Evolutionary conservation across 2,888 invertebrate species (phyloP), one percentile per base, ranked within the genome.

Genomic region (Lasioglossum pauxillum): DNA sequence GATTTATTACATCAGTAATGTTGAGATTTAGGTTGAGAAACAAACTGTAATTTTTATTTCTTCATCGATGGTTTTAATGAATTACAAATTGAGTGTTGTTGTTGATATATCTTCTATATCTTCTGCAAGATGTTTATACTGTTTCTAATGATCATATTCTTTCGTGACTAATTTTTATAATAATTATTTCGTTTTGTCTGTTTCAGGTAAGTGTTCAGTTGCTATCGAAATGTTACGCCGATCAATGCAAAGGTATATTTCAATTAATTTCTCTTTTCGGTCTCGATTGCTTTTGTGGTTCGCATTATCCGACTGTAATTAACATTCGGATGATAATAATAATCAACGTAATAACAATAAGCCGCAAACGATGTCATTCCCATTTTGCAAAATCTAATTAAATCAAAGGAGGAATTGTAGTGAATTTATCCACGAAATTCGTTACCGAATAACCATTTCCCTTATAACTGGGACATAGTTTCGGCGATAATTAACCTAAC

Each of bases 251-350:
- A 64, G 64, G 64, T 64, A 64, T 31, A 64, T 64, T 64, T 31
- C 27, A 64, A 64, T 64, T 27, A 64, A 64, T 64, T 16, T 31
- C 64, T 64, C 64, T 64, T 64, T 64, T 64, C 64, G 64, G 31
- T 60, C 14, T 16, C 14, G 27, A 60, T 27, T 31, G 64, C 64
- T 64, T 64, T 64, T 64, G 64, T 16, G 31, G 31, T 7, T 27
- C 7, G 27, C 31, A 31, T 64, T 64, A 64, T 31, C 64, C 64
- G 64, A 31, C 16, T 12, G 31, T 64, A 64, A 64, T 64, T 64
- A 31, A 64, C 64, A 64, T 64, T 31, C 64, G 31, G n/a, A n/a
- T 10, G 16, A 64, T 27, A 64, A 64, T 31, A 64, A 64, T 31
- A 64, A 64, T 31, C 64, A 64, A 31, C 16, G 31, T n/a, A 64